Evolutionary conservation across 2,888 invertebrate species (phyloP).

Genomic region (Clostera curtula): DNA sequence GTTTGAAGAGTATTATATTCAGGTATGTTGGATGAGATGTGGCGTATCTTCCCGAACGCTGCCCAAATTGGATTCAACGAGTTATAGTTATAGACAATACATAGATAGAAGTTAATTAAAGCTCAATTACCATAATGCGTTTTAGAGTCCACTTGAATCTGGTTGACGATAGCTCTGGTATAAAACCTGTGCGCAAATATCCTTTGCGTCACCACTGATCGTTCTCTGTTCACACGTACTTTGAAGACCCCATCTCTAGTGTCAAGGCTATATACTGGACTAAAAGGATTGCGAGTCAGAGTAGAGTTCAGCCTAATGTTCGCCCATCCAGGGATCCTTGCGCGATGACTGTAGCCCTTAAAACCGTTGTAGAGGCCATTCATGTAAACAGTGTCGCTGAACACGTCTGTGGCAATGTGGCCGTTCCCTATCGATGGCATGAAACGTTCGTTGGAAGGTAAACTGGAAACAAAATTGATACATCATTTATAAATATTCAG

Average conservation of each 20-base stretch:
- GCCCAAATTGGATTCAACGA: too few relatives aligned
- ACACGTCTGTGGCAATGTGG: slow-evolving; percentile 74
- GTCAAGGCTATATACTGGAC: slow-evolving; percentile 60
- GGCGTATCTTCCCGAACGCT: too few relatives aligned
- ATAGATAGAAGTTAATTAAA: too few relatives aligned
- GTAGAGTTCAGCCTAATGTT: slow-evolving; percentile 70
- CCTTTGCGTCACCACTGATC: slow-evolving; percentile 63
- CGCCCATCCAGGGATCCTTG: slow-evolving; percentile 76
- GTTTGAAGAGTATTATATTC: too few relatives aligned
- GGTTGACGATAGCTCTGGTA: slow-evolving; percentile 65
- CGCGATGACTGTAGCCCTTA: slow-evolving; percentile 72
- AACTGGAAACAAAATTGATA: slow-evolving; percentile 45
- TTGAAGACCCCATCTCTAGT: slow-evolving; percentile 62
- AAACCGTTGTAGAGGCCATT: slow-evolving; percentile 76
- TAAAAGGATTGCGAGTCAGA: slow-evolving; percentile 44
- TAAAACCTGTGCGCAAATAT: slow-evolving; percentile 66
- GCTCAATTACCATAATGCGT: slow-evolving; percentile 42
- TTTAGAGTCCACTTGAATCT: slow-evolving; percentile 61
- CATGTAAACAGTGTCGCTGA: slow-evolving; percentile 75
- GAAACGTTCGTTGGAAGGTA: slow-evolving; percentile 70
- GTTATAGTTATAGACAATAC: too few relatives aligned
- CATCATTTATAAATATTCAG: too few relatives aligned
- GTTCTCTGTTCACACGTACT: slow-evolving; percentile 60
- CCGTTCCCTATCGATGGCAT: slow-evolving; percentile 77
- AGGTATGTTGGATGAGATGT: too few relatives aligned